Evolutionary conservation across 92 coral and sea anemone genomes (phyloP), one percentile per base, ranked within the genome.

Genomic region (Bergia puertoricense): DNA sequence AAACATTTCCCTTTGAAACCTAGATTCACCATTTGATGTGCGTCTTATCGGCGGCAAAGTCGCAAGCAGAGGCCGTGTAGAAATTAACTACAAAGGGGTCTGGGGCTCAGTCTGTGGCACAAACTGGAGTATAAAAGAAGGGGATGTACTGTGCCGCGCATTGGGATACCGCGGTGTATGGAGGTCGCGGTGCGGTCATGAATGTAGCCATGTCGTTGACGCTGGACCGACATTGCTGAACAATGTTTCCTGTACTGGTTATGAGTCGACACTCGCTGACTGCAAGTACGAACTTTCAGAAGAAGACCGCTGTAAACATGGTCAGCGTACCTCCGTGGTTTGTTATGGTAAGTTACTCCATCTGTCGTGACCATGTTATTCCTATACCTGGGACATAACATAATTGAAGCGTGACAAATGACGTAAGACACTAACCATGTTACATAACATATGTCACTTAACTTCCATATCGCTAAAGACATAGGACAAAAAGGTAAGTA

Each of bases 41-140:
- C 82, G 82, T 54, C 67, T 79, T 51, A 43, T 79, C 5, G 82
- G 82, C 18, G 82, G 82, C 38, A 10, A 45, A 79, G 67, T 79
- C 9, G 40, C 59, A 20, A 79, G 82, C 82, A 46, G 66, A 37
- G 82, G 82, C 40, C 82, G 82, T 14, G 82, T 79, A 15, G 67
- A 79, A 50, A 23, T 51, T 14, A 46, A 36, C 16, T 50, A 79
- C 82, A 79, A 79, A 14, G 82, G 82, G 50, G 82, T 37, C 82
- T 79, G 82, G 82, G 43, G 82, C 59, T 79, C 67, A 23, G 67
- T 79, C 6, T 79, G 82, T 30, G 82, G 66, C 42, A 30, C 2
- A 15, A 79, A 4, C 8, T 79, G 82, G 82, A 36, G 41, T 8
- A 8, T n/a, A 45, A 79, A 50, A 36, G 82, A 79, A 23, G 82